Evolutionary conservation across 1,140 invertebrate species (phyloP), one percentile per base, ranked within the genome.

Genomic region (Lanistes nyassanus): DNA sequence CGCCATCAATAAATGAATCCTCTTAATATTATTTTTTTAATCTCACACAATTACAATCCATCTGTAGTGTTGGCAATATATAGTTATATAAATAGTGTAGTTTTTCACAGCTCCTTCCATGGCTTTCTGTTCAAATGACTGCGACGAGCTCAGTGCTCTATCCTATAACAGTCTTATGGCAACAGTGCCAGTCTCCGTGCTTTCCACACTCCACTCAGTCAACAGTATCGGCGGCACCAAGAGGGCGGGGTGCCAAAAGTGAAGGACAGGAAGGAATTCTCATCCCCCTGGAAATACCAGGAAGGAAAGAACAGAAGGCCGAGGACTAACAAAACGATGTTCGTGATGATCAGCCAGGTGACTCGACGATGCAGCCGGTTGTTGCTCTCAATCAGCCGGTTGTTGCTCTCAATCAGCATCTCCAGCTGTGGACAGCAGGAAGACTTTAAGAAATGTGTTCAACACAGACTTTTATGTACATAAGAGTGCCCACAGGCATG

Each of bases 241-340:
- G 56, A 75, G 42, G 66, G 37, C 13, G 73, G 60, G 70, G 64
- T 37, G 29, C 75, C 72, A 29, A 76, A 72, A 42, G 56, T 53
- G 13, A 79, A 68, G 65, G 71, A 75, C 1, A 51, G 56, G 34
- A 64, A 68, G 66, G 76, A 75, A 23, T 74, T 53, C 5, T 74
- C 75, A 39, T 76, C 72, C 0, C 75, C 75, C 26, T 71, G 62
- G 31, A 75, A 76, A 47, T 72, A 71, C 62, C 74, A 71, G 56
- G 72, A 34, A 5, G 42, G 34, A 26, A 72, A 60, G 36, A 72
- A 72, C 21, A 77, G 19, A 42, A 79, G 34, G 34, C 67, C 37
- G 21, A 77, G 51, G 47, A 76, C 16, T 62, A 77, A 64, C 21
- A 70, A 66, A 13, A 76, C 31, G n/a, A 71, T 53, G 42, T 76